Percentiles rank a stretch among this genome's conserved stretches.
Conservation (phyloP, 2,797 vertebrate species). For the Acanthurus tractus region DNA sequence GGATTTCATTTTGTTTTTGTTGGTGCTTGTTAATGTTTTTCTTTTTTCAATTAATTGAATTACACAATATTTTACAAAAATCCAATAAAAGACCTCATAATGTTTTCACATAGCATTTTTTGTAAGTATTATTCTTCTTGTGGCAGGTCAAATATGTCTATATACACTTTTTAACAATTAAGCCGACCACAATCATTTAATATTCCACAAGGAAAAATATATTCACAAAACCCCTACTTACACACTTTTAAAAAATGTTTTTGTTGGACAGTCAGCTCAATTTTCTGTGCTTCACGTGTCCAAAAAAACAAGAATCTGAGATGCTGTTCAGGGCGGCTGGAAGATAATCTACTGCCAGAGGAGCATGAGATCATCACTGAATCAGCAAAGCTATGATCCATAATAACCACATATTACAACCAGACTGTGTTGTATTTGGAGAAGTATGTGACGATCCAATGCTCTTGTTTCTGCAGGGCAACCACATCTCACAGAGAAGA, state of each 20-base stretch:
- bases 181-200: conserved; percentile 13
- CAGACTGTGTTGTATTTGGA: conserved; percentile 75
- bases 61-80: neutral
- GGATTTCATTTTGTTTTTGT: neutral
- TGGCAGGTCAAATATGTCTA: neutral
- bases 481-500: conserved; percentile 56
- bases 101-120: neutral
- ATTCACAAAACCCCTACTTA: conserved; percentile 38
- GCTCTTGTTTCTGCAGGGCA: conserved; percentile 50
- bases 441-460: conserved; percentile 52
- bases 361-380: conserved; percentile 76
- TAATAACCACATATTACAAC: conserved; percentile 71
- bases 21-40: neutral
- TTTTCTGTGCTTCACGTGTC: conserved; percentile 51
- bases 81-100: neutral
- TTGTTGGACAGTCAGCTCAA: conserved; percentile 49
- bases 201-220: conserved; percentile 50
- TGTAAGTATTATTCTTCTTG: neutral
- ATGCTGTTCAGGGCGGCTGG: conserved; percentile 52
- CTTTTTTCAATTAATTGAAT: neutral
- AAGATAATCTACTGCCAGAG: conserved; percentile 69
- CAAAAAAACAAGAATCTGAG: conserved; percentile 69
- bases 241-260: conserved; percentile 57
- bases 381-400: conserved; percentile 69
- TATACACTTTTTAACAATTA: conserved; percentile 14